Percentiles rank a stretch among this genome's conserved stretches.
Evolutionary conservation across 2,888 invertebrate genomes (phyloP).

Genomic region (Rhamnusium bicolor): DNA sequence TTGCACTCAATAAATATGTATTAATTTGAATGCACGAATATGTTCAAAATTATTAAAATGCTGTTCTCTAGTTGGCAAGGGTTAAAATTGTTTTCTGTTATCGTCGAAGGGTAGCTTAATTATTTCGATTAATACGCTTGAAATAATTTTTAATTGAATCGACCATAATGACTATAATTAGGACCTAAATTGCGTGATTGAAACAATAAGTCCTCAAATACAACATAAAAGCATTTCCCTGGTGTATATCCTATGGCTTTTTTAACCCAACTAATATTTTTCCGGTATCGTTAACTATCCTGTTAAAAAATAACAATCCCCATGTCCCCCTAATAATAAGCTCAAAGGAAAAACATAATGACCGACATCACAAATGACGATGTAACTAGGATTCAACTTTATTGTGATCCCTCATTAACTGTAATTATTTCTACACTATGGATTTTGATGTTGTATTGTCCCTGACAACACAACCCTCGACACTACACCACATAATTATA

Average conservation of each 20-base stretch:
- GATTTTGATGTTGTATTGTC: slow-evolving; percentile 44
- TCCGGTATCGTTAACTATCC: slow-evolving; percentile 55
- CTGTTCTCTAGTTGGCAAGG: slow-evolving; percentile 40
- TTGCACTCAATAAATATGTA: too few species aligned
- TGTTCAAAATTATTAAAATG: background rate
- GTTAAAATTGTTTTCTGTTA: slow-evolving; percentile 45
- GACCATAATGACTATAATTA: slow-evolving; percentile 62
- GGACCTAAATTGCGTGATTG: slow-evolving; percentile 62
- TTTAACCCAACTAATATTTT: slow-evolving; percentile 59
- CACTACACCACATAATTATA: slow-evolving; percentile 40
- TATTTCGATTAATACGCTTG: slow-evolving; percentile 52
- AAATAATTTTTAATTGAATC: slow-evolving; percentile 64
- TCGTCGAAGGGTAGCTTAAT: slow-evolving; percentile 48
- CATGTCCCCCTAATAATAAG: slow-evolving; percentile 54
- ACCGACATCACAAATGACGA: slow-evolving; percentile 63
- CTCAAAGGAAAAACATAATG: slow-evolving; percentile 61
- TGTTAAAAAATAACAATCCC: slow-evolving; percentile 58
- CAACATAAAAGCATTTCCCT: slow-evolving; percentile 61
- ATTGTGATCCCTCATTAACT: slow-evolving; percentile 64
- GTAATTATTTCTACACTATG: slow-evolving; percentile 60
- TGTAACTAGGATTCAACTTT: slow-evolving; percentile 63
- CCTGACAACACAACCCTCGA: slow-evolving; percentile 38
- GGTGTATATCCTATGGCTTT: slow-evolving; percentile 59
- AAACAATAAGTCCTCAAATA: slow-evolving; percentile 62
- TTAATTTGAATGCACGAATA: too few species aligned